These are phyloP conservation scores for Perithous albicinctus DNA, from an alignment of 2,888 invertebrate genomes.

Conservation along the genomic window DNA sequence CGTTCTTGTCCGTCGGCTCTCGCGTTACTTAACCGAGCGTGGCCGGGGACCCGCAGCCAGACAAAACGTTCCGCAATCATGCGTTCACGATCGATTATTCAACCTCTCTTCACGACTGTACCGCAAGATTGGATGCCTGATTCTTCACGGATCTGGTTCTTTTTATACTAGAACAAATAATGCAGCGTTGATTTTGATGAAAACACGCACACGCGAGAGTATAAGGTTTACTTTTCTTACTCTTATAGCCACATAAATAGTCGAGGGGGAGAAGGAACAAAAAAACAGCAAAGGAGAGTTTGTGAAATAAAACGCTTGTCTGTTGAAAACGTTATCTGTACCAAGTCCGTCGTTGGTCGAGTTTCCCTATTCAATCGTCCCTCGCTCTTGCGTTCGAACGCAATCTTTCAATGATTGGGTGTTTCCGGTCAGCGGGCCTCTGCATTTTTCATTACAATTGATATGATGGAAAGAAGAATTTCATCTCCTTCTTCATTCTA, in stretches of 20 bases:
- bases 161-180: slow-evolving; percentile 40
- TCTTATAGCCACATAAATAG: too few relatives aligned
- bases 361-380: slow-evolving; percentile 13
- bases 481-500: too few relatives aligned
- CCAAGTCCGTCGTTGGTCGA: background rate
- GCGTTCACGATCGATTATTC: slow-evolving; percentile 16
- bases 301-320: slow-evolving; percentile 12
- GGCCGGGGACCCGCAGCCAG: background rate
- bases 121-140: slow-evolving; percentile 30
- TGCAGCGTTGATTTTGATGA: slow-evolving; percentile 51
- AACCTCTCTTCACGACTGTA: slow-evolving; percentile 12
- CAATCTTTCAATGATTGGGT: background rate
- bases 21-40: slow-evolving; percentile 34
- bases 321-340: background rate
- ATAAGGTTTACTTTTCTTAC: too few relatives aligned
- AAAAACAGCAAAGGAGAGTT: background rate
- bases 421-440: background rate
- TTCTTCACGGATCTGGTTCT: slow-evolving; percentile 24
- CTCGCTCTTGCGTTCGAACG: background rate
- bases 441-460: background rate
- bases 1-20: slow-evolving; percentile 18
- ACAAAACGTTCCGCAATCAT: slow-evolving; percentile 43
- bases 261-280: too few relatives aligned
- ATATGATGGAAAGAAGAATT: background rate
- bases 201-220: slow-evolving; percentile 25